Evolutionary conservation across 2,888 invertebrate genomes (phyloP).

Genomic region (Sphaerophoria taeniata): DNA sequence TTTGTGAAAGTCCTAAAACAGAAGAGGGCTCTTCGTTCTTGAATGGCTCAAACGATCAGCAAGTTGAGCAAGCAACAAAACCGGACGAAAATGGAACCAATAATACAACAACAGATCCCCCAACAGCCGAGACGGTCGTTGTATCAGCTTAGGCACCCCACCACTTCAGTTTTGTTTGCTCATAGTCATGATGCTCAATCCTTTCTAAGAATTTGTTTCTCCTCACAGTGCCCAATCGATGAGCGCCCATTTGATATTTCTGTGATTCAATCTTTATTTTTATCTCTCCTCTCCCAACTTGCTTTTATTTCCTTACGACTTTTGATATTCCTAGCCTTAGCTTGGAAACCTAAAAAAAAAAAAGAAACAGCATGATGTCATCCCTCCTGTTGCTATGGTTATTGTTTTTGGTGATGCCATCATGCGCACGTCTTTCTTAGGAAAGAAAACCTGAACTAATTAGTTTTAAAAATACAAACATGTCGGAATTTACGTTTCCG

Average conservation of each 20-base stretch:
- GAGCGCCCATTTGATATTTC: constrained; percentile 56
- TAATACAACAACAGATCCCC: constrained; percentile 21
- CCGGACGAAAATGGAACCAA: constrained; percentile 19
- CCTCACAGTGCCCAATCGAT: constrained; percentile 30
- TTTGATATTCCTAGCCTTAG: constrained; percentile 60
- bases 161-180: constrained; percentile 47
- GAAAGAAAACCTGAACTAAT: constrained; percentile 6
- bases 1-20: background rate
- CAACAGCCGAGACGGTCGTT: constrained; percentile 37
- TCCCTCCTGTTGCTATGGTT: constrained; percentile 16
- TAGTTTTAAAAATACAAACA: constrained; percentile 21
- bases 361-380: background rate
- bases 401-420: constrained; percentile 45
- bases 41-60: background rate
- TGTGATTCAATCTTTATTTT: constrained; percentile 72
- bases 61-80: background rate
- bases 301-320: background rate
- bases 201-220: constrained; percentile 44
- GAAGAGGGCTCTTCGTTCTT: background rate
- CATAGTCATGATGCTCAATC: constrained; percentile 28
- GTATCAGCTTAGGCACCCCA: constrained; percentile 60
- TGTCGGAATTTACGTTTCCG: constrained; percentile 26
- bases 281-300: constrained; percentile 49
- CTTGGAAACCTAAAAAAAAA: constrained; percentile 31
- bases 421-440: constrained; percentile 40